A percentile compares a stretch with the other conserved stretches of the same genome.
Conservation (phyloP, 2,113 vertebrate species). For the Cisticola juncidis region DNA sequence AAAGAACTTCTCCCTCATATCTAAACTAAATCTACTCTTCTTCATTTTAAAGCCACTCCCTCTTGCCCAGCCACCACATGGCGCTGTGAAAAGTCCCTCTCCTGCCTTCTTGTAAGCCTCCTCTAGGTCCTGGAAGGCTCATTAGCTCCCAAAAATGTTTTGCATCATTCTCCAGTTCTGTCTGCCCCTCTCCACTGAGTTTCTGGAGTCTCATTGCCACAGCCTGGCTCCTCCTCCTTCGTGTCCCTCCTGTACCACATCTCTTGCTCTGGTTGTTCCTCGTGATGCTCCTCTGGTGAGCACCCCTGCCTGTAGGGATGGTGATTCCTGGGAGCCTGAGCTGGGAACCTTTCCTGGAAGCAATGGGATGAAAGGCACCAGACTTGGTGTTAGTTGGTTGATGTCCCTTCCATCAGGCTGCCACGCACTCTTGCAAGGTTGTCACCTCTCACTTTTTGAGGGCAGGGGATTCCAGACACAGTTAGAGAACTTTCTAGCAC, state of each 20-base stretch:
- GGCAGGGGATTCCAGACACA: neutral
- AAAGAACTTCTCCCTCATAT: neutral
- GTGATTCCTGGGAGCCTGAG: neutral
- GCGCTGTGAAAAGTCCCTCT: neutral
- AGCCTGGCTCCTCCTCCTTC: neutral
- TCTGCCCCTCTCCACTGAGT: neutral
- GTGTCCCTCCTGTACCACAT: neutral
- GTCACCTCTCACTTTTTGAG: neutral
- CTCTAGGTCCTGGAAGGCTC: neutral
- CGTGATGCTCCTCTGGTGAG: neutral
- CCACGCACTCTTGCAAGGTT: neutral
- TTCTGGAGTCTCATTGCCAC: neutral
- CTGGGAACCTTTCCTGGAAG: neutral
- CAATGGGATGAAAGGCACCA: neutral
- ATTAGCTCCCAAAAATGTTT: neutral
- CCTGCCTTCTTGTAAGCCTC: too few relatives aligned
- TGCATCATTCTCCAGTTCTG: neutral
- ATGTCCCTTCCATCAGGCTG: neutral
- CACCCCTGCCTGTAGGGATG: neutral
- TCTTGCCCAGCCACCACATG: neutral
- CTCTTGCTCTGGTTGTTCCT: neutral
- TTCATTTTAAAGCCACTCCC: neutral
- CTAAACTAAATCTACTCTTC: neutral
- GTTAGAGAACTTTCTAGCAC: neutral
- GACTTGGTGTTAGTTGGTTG: too few relatives aligned